These are phyloP conservation scores for Anthophora plumipes DNA, from an alignment of 2,888 invertebrate genomes.

Conservation along the genomic window DNA sequence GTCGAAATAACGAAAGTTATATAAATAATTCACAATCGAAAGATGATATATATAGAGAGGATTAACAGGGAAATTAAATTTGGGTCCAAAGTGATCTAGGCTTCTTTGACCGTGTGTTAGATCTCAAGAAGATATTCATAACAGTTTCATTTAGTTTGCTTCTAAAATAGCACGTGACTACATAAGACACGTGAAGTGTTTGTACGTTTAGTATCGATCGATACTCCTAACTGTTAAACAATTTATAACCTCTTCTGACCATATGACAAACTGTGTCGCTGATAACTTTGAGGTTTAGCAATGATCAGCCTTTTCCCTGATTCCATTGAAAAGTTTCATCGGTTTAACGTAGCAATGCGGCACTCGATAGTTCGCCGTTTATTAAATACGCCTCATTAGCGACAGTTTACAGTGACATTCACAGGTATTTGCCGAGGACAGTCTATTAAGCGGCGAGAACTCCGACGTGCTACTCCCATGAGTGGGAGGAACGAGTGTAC, in stretches of 20 bases:
- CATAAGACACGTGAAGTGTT: neutral
- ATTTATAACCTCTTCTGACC: constrained; percentile 21
- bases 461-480: neutral
- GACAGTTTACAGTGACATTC: constrained; percentile 12
- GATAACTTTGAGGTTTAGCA: constrained; percentile 15
- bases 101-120: no score
- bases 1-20: no score
- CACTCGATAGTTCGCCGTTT: constrained; percentile 1
- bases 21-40: no score
- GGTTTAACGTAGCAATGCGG: neutral
- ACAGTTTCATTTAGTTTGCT: neutral
- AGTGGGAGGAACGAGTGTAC: neutral
- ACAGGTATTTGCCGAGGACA: neutral
- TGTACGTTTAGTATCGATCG: constrained; percentile 18
- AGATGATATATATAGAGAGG: no score
- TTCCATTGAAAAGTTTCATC: constrained; percentile 50
- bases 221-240: constrained; percentile 24
- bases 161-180: constrained; percentile 9
- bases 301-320: constrained; percentile 23
- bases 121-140: no score
- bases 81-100: no score
- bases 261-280: constrained; percentile 8
- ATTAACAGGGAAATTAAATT: no score
- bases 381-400: constrained; percentile 14
- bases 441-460: neutral